Percentiles rank a stretch among this genome's conserved stretches.
phyloP scores from a whole-genome alignment of 2,888 invertebrate species.

The Watsonalla cultraria region DNA sequence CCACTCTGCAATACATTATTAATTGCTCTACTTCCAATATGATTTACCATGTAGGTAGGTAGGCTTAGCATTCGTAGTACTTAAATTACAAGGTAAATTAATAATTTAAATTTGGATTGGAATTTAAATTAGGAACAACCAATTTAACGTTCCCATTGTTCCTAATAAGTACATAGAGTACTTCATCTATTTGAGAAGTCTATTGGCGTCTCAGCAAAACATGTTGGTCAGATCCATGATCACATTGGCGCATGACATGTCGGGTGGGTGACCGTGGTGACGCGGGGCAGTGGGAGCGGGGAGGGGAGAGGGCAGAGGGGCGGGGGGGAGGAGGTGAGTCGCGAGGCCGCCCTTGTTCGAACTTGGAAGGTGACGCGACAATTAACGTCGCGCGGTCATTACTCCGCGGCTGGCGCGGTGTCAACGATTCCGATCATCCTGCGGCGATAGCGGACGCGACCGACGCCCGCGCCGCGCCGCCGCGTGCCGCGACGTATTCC shows the following conservation, averaged over 20 bases:
- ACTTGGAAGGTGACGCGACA: slow-evolving; percentile 65
- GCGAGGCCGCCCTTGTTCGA: slow-evolving; percentile 61
- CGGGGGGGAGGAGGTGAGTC: slow-evolving; percentile 29
- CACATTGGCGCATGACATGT: slow-evolving; percentile 25
- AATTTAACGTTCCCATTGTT: no score
- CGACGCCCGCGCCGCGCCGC: slow-evolving; percentile 41
- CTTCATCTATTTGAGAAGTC: no score
- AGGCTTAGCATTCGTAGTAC: no score
- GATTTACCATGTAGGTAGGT: no score
- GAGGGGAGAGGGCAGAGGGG: slow-evolving; percentile 11
- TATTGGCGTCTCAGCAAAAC: neutral
- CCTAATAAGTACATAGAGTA: no score
- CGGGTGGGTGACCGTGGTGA: slow-evolving; percentile 42
- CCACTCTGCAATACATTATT: no score
- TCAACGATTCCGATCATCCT: slow-evolving; percentile 74
- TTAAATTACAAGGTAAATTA: no score
- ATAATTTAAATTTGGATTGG: no score
- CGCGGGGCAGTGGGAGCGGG: slow-evolving; percentile 10
- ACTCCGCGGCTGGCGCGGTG: slow-evolving; percentile 66
- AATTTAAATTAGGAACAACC: no score
- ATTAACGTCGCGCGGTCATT: slow-evolving; percentile 73
- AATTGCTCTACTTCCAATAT: no score
- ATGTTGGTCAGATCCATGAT: neutral
- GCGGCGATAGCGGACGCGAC: slow-evolving; percentile 51
- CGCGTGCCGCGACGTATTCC: slow-evolving; percentile 17